Evolutionary conservation across 2,797 vertebrate genomes (phyloP).

Genomic region (Sebastiscus tertius): DNA sequence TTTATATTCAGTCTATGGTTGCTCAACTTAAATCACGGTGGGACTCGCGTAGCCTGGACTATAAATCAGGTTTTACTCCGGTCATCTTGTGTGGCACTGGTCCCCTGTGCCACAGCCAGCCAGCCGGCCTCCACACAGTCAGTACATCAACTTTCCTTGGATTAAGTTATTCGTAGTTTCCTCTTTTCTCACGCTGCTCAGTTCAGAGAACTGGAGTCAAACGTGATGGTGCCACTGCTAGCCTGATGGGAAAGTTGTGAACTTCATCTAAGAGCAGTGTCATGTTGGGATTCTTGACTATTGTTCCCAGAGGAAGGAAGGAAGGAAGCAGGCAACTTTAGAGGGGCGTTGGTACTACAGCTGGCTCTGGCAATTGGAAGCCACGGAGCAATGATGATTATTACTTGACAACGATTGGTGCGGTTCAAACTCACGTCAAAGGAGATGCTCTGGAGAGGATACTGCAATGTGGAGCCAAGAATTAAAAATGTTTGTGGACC

Average conservation of each 20-base stretch:
- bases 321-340: constrained; percentile 66
- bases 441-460: constrained; percentile 4
- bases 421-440: not conserved
- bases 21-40: not conserved
- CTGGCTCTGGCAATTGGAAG: constrained; percentile 48
- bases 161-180: constrained; percentile 46
- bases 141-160: constrained; percentile 14
- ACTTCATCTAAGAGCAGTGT: constrained; percentile 57
- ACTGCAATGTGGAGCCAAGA: not conserved
- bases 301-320: constrained; percentile 63
- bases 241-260: constrained; percentile 64
- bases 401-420: constrained; percentile 11
- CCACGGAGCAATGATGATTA: constrained; percentile 14
- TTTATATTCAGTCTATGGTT: too few relatives aligned
- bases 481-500: not conserved
- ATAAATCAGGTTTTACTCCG: not conserved
- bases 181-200: constrained; percentile 69
- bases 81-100: constrained; percentile 30
- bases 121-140: not conserved
- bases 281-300: constrained; percentile 50
- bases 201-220: constrained; percentile 34
- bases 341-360: constrained; percentile 54
- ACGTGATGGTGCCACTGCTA: constrained; percentile 16
- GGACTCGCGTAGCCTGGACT: not conserved
- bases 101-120: constrained; percentile 1